Conservation (phyloP, 2,888 invertebrate genomes). For the Campoplex nolae region DNA sequence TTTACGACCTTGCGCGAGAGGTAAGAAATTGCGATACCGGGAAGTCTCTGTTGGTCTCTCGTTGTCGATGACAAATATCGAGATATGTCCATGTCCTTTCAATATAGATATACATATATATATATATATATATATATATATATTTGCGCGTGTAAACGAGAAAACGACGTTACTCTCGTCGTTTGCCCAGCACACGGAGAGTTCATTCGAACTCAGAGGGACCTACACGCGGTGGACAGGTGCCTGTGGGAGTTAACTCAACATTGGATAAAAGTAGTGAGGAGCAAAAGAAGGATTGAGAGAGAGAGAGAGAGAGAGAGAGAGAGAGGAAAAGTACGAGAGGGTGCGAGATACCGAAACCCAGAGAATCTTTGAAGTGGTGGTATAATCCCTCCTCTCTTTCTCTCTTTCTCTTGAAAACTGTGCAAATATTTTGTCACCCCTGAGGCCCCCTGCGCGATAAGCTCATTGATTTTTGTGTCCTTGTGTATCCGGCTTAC, state of each 20-base stretch:
- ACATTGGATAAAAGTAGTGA: conserved; percentile 21
- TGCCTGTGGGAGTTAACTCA: conserved; percentile 60
- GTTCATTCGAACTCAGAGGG: conserved; percentile 67
- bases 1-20: conserved; percentile 59
- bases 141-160: conserved; percentile 29
- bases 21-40: conserved; percentile 65
- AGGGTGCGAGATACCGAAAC: conserved; percentile 39
- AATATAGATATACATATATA: conserved; percentile 2
- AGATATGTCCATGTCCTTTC: conserved; percentile 39
- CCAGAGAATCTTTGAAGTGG: conserved; percentile 71
- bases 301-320: conserved; percentile 45
- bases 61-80: conserved; percentile 70
- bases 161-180: conserved; percentile 36
- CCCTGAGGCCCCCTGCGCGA: conserved; percentile 47
- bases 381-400: conserved; percentile 66
- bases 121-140: conserved; percentile 8
- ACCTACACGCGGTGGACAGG: conserved; percentile 66
- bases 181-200: conserved; percentile 67
- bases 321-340: conserved; percentile 35
- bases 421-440: conserved; percentile 71
- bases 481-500: conserved; percentile 61
- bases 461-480: conserved; percentile 63
- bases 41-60: conserved; percentile 58
- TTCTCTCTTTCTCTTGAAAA: conserved; percentile 59
- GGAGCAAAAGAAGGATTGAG: background rate